Evolutionary conservation across 2,888 invertebrate genomes (phyloP).

Genomic region (Limnephilus auricula): DNA sequence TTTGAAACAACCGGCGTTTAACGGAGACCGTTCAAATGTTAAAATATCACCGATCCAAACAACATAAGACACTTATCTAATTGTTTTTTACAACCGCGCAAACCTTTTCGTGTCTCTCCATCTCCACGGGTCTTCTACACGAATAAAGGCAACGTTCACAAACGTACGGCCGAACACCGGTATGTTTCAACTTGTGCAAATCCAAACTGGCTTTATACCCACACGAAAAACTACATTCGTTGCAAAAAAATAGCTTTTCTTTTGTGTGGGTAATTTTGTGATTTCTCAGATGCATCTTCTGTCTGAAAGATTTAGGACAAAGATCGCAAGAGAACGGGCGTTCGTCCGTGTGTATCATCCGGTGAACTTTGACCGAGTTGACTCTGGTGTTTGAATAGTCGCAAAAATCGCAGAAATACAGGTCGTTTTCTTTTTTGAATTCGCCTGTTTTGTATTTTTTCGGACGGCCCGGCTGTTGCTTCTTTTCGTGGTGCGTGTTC

Average conservation of each 20-base stretch:
- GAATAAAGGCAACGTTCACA: conserved; percentile 22
- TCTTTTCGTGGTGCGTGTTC: background rate
- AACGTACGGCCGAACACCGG: conserved; percentile 4
- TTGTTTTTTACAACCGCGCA: background rate
- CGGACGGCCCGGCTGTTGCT: conserved; percentile 11
- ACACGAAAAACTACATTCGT: conserved; percentile 8
- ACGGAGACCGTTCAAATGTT: background rate
- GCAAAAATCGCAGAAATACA: conserved; percentile 39
- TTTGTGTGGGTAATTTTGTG: conserved; percentile 24
- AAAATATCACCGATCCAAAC: background rate
- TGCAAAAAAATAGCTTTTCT: conserved; percentile 23
- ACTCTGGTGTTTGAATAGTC: conserved; percentile 34
- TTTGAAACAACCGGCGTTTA: background rate
- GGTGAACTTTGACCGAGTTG: conserved; percentile 28
- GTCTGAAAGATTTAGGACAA: conserved; percentile 10
- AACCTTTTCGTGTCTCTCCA: conserved; percentile 22
- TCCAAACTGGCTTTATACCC: conserved; percentile 14
- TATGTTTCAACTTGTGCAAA: conserved; percentile 26
- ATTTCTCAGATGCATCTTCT: conserved; percentile 18
- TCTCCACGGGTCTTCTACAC: conserved; percentile 30
- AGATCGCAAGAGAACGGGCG: conserved; percentile 10
- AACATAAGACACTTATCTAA: background rate
- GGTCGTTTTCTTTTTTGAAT: conserved; percentile 42
- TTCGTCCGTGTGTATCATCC: conserved; percentile 25
- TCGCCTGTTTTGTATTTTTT: conserved; percentile 39